phyloP scores from a whole-genome alignment of 1,140 invertebrate species.

The Aphaenogaster rudis region DNA sequence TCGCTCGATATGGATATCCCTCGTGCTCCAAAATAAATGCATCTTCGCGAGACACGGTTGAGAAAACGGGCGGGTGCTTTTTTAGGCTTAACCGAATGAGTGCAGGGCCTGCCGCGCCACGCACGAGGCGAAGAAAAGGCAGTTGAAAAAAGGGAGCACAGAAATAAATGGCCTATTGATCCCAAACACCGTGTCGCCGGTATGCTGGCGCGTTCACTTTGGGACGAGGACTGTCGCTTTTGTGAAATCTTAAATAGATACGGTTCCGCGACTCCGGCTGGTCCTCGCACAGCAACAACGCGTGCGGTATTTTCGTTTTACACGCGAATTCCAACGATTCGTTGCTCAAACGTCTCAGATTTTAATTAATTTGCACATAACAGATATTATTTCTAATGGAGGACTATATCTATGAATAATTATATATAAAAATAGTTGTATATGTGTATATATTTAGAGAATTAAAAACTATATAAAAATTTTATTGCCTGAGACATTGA shows the following conservation, averaged over 20 bases:
- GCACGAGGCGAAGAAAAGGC: constrained; percentile 55
- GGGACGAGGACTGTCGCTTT: constrained; percentile 58
- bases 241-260: constrained; percentile 66
- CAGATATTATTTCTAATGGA: neutral
- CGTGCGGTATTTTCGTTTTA: constrained; percentile 24
- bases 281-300: neutral
- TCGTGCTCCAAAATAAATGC: constrained; percentile 57
- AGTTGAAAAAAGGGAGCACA: constrained; percentile 57
- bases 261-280: constrained; percentile 26
- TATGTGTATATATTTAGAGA: neutral
- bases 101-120: constrained; percentile 11
- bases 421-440: neutral
- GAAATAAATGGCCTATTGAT: constrained; percentile 72
- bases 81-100: constrained; percentile 58
- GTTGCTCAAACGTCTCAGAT: neutral
- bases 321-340: neutral
- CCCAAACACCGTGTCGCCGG: constrained; percentile 59
- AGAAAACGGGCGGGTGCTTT: constrained; percentile 60
- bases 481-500: neutral
- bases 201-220: constrained; percentile 63
- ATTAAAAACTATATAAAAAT: neutral
- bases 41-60: constrained; percentile 40
- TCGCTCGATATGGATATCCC: neutral
- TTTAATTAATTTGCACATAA: neutral
- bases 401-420: neutral